Evolutionary conservation across 2,888 invertebrate genomes (phyloP).

Genomic region (Muscina levida): DNA sequence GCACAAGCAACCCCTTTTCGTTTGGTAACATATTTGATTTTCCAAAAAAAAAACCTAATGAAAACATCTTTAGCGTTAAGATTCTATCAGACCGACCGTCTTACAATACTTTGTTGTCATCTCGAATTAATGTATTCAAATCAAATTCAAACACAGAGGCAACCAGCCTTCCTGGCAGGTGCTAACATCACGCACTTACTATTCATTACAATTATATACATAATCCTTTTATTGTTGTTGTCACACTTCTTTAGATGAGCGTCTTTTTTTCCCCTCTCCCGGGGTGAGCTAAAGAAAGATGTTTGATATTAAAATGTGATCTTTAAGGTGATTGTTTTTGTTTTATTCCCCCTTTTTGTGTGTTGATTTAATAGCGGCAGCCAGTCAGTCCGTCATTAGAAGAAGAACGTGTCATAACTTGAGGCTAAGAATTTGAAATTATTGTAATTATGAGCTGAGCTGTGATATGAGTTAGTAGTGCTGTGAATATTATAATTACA

Average conservation of each 20-base stretch:
- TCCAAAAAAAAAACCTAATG: constrained; percentile 11
- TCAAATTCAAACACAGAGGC: neutral
- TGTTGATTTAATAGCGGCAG: neutral
- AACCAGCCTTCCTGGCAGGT: constrained; percentile 8
- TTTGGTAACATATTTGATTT: constrained; percentile 26
- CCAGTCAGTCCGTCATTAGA: constrained; percentile 25
- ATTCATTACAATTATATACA: constrained; percentile 40
- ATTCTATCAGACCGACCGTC: constrained; percentile 37
- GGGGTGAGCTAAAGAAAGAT: constrained; percentile 55
- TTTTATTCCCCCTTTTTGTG: neutral
- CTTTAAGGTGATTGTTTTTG: neutral
- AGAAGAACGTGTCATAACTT: constrained; percentile 61
- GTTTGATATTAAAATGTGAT: constrained; percentile 38
- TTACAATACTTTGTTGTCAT: constrained; percentile 15
- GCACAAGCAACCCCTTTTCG: neutral
- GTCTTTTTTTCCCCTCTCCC: constrained; percentile 11
- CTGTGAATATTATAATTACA: no score
- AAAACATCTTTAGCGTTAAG: constrained; percentile 32
- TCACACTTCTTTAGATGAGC: constrained; percentile 43
- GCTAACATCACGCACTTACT: neutral
- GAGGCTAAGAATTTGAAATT: constrained; percentile 42
- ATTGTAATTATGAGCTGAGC: constrained; percentile 56
- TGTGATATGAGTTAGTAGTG: neutral
- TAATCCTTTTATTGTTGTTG: constrained; percentile 49
- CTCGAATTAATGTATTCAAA: constrained; percentile 52